These are phyloP conservation scores for Ceratotherium simum DNA, from an alignment of 2,113 vertebrate species.

Conservation along the genomic window DNA sequence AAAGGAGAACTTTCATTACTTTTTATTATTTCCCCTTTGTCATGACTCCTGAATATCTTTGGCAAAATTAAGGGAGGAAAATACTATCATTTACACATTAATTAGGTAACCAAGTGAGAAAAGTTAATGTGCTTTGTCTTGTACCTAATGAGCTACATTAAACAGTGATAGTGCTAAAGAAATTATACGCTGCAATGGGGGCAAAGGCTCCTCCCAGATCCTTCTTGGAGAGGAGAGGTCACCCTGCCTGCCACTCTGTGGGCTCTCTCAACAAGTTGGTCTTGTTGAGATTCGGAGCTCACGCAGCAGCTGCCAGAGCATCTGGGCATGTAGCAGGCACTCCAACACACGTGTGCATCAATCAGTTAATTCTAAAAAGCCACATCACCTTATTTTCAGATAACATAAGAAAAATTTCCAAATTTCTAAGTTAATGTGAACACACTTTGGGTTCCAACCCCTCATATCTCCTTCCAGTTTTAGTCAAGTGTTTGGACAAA, in stretches of 20 bases:
- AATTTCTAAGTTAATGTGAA: slow-evolving; percentile 6
- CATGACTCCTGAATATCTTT: slow-evolving; percentile 17
- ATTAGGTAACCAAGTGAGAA: slow-evolving; percentile 33
- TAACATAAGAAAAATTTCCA: background rate
- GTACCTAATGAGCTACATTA: background rate
- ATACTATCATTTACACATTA: background rate
- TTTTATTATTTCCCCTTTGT: background rate
- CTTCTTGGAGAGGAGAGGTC: background rate
- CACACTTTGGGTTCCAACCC: background rate
- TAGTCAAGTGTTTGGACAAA: background rate
- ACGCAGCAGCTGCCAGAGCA: background rate
- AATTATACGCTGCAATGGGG: background rate
- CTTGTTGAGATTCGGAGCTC: background rate
- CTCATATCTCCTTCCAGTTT: background rate
- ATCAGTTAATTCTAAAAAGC: background rate
- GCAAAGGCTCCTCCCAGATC: background rate
- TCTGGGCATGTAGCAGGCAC: background rate
- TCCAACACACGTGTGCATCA: background rate
- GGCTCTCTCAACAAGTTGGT: background rate
- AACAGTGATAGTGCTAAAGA: background rate
- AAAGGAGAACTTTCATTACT: background rate
- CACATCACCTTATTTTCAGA: background rate
- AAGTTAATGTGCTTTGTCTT: slow-evolving; percentile 25
- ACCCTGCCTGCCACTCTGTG: fast-evolving
- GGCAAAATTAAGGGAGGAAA: slow-evolving; percentile 16